A percentile compares a stretch with the other conserved stretches of the same genome.
phyloP scores from a whole-genome alignment of 2,797 vertebrate genomes.

The Chelon labrosus region DNA sequence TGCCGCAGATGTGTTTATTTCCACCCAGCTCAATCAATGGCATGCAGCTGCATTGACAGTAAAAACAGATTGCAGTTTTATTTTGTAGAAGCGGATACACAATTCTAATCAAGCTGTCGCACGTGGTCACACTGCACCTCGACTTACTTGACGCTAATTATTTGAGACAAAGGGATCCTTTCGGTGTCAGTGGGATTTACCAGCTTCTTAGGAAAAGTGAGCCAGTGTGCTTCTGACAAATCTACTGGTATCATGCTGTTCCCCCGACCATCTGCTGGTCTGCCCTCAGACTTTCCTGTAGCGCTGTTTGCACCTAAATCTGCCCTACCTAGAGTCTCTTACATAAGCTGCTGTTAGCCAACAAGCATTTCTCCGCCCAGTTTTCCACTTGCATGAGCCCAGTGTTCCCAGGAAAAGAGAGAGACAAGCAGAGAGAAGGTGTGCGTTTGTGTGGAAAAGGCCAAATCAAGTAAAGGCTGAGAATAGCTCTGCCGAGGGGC shows the following conservation, averaged over 20 bases:
- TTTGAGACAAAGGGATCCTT: constrained; percentile 42
- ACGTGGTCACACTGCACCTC: constrained; percentile 32
- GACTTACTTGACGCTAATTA: constrained; percentile 45
- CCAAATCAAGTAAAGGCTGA: constrained; percentile 30
- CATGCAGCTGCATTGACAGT: constrained; percentile 15
- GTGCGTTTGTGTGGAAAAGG: constrained; percentile 18
- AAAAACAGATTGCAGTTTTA: constrained; percentile 53
- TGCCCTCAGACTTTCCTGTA: constrained; percentile 52
- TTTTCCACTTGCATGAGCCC: constrained; percentile 47
- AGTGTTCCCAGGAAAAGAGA: constrained; percentile 37
- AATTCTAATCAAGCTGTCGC: constrained; percentile 58
- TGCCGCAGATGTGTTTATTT: constrained; percentile 58
- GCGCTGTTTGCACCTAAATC: constrained; percentile 50
- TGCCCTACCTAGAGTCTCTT: constrained; percentile 69
- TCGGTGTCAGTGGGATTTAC: constrained; percentile 52
- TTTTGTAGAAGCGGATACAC: constrained; percentile 31
- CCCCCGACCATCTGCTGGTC: constrained; percentile 64
- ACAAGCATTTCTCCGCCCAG: constrained; percentile 48
- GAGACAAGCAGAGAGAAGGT: constrained; percentile 21
- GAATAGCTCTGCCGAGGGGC: constrained; percentile 54
- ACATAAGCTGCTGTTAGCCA: constrained; percentile 67
- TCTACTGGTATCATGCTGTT: constrained; percentile 33
- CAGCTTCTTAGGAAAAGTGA: constrained; percentile 51
- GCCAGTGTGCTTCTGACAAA: constrained; percentile 44
- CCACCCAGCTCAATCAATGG: constrained; percentile 33